These are phyloP conservation scores for Agraylea sexmaculata DNA, from an alignment of 1,140 invertebrate genomes.

Conservation along the genomic window DNA sequence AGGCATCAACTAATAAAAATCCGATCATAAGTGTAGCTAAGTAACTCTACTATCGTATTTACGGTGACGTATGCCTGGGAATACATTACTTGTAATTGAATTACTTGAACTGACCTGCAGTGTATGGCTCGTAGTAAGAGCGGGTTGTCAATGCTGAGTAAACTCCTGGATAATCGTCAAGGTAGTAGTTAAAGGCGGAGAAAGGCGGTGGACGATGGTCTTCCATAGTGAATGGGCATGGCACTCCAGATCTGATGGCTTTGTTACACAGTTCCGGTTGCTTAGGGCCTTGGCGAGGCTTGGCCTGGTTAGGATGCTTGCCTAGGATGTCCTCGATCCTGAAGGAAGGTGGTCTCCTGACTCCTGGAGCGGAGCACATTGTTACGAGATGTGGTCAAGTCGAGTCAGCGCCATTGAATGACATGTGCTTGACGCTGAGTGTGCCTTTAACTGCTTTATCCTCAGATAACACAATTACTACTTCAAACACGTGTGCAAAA, in stretches of 20 bases:
- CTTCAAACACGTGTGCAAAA: too few relatives aligned
- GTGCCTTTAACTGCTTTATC: neutral
- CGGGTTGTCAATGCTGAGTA: neutral
- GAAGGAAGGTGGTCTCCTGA: slow-evolving; percentile 17
- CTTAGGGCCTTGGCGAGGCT: slow-evolving; percentile 2
- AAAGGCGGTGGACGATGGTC: slow-evolving; percentile 4
- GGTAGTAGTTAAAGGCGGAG: neutral
- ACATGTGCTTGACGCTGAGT: neutral
- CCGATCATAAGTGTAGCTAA: slow-evolving; percentile 2
- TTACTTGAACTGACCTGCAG: neutral
- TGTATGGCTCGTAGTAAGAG: neutral
- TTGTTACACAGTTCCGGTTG: slow-evolving; percentile 10
- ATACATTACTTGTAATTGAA: neutral
- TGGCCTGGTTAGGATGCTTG: neutral
- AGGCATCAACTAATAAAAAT: neutral
- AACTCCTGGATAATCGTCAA: neutral
- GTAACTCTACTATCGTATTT: slow-evolving; percentile 3
- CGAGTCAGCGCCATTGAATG: neutral
- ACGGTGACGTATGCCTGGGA: neutral
- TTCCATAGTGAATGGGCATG: neutral
- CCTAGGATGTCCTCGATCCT: slow-evolving; percentile 19
- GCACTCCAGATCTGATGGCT: slow-evolving; percentile 8
- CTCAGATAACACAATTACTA: too few relatives aligned
- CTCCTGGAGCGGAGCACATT: slow-evolving; percentile 14
- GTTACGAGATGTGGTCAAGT: neutral